Evolutionary conservation across 2,888 invertebrate genomes (phyloP).

Genomic region (Rhyacophila evoluta): DNA sequence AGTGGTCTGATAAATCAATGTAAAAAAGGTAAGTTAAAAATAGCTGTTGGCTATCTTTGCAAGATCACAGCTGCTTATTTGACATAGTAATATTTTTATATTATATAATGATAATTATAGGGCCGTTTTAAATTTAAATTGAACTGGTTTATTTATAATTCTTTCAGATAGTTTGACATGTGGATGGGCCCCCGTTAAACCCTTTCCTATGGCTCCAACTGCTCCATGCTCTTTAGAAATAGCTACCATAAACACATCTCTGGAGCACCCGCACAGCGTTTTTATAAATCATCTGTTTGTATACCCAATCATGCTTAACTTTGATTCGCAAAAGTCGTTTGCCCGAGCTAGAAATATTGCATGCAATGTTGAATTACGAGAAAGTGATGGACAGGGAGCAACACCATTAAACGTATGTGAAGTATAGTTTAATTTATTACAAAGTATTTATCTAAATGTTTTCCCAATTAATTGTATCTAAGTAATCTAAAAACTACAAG

Average conservation of each 20-base stretch:
- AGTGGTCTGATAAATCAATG: too few species aligned
- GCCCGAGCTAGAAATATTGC: slow-evolving; percentile 95
- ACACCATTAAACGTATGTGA: slow-evolving; percentile 78
- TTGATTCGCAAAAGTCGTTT: slow-evolving; percentile 92
- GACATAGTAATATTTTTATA: too few species aligned
- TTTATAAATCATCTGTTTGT: slow-evolving; percentile 93
- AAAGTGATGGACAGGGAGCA: slow-evolving; percentile 81
- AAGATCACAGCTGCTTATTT: too few species aligned
- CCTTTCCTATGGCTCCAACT: slow-evolving; percentile 85
- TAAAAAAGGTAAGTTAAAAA: too few species aligned
- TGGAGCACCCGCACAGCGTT: slow-evolving; percentile 84
- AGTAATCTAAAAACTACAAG: too few species aligned
- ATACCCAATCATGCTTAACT: slow-evolving; percentile 87
- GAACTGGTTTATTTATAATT: too few species aligned
- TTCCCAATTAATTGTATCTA: too few species aligned
- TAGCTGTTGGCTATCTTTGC: too few species aligned
- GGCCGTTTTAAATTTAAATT: too few species aligned
- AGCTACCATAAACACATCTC: slow-evolving; percentile 81
- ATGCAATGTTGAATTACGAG: slow-evolving; percentile 88
- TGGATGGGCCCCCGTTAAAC: slow-evolving; percentile 85
- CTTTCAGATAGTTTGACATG: slow-evolving; percentile 86
- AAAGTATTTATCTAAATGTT: too few species aligned
- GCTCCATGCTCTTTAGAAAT: slow-evolving; percentile 85
- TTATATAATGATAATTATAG: too few species aligned
- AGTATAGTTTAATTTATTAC: neutral